Evolutionary conservation across 30 jellyfish, hydroid and myxozoan species (phyloP).

Genomic region (Cassiopea xamachana): DNA sequence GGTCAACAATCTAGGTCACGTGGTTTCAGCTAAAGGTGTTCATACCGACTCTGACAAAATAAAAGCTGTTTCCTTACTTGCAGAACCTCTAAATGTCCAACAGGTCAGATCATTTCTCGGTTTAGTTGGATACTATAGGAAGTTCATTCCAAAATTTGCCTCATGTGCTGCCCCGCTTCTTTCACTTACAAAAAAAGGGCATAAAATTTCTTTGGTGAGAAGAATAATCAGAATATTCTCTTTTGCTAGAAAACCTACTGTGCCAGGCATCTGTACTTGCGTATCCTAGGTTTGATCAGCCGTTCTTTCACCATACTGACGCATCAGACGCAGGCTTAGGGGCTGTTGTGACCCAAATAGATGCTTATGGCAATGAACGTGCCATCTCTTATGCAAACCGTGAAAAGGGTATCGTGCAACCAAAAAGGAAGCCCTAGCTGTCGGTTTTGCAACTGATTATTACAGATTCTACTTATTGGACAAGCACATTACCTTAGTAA

Average conservation of each 20-base stretch:
- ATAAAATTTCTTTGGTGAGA: not conserved
- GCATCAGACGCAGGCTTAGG: conserved; percentile 70
- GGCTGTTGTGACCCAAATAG: conserved; percentile 50
- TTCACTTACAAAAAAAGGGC: conserved; percentile 19
- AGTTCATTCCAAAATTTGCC: conserved; percentile 53
- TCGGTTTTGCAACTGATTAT: conserved; percentile 38
- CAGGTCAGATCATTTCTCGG: conserved; percentile 60
- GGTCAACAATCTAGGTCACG: conserved; percentile 48
- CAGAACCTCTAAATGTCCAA: conserved; percentile 26
- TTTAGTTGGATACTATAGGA: conserved; percentile 47
- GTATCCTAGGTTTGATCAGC: conserved; percentile 32
- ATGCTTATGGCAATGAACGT: conserved; percentile 19
- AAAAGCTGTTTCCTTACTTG: not conserved
- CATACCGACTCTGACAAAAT: conserved; percentile 31
- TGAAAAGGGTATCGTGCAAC: conserved; percentile 60
- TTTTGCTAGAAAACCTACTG: not conserved
- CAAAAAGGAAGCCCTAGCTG: conserved; percentile 69
- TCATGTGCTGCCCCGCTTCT: conserved; percentile 12
- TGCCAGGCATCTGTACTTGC: conserved; percentile 40
- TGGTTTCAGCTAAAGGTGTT: conserved; percentile 36
- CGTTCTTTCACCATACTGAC: conserved; percentile 43
- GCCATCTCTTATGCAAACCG: conserved; percentile 43
- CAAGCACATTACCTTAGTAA: conserved; percentile 13
- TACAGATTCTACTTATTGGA: conserved; percentile 59
- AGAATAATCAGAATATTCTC: conserved; percentile 1